Percentiles rank a stretch among this genome's conserved stretches.
Evolutionary conservation across 1,140 invertebrate species (phyloP).

Genomic region (Hyles euphorbiae): DNA sequence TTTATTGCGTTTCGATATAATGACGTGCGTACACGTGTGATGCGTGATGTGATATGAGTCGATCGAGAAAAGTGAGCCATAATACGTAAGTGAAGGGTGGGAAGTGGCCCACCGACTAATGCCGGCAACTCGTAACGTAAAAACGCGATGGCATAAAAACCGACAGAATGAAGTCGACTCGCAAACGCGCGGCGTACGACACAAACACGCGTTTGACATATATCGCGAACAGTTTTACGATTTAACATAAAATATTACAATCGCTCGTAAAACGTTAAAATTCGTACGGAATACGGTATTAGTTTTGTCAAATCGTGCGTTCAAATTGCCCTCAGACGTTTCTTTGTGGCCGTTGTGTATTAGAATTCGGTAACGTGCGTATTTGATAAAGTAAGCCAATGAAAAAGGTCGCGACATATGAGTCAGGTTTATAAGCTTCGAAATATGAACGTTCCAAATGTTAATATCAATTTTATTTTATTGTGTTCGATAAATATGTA

Average conservation of each 20-base stretch:
- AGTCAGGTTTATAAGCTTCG: no score
- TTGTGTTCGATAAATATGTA: no score
- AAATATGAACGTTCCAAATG: no score
- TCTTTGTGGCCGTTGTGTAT: not conserved
- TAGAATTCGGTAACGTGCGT: slow-evolving; percentile 1
- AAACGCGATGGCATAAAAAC: slow-evolving; percentile 17
- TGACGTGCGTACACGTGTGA: slow-evolving; percentile 7
- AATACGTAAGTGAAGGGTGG: slow-evolving; percentile 7
- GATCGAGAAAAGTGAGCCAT: slow-evolving; percentile 10
- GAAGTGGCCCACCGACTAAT: slow-evolving; percentile 14
- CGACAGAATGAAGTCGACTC: slow-evolving; percentile 22
- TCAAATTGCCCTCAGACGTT: slow-evolving; percentile 8
- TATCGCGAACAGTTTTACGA: slow-evolving; percentile 41
- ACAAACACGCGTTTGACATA: slow-evolving; percentile 37
- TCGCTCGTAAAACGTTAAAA: slow-evolving; percentile 40
- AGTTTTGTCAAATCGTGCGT: slow-evolving; percentile 8
- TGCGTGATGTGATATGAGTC: slow-evolving; percentile 9
- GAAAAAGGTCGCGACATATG: not conserved
- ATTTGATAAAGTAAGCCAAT: not conserved
- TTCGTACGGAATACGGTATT: slow-evolving; percentile 11
- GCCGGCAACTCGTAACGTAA: slow-evolving; percentile 18
- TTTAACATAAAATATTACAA: slow-evolving; percentile 43
- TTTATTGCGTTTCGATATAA: slow-evolving; percentile 19
- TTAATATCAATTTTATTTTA: no score
- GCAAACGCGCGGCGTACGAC: slow-evolving; percentile 21